A percentile compares a stretch with the other conserved stretches of the same genome.
phyloP scores from a whole-genome alignment of 2,113 vertebrate species.

The Garra rufa region DNA sequence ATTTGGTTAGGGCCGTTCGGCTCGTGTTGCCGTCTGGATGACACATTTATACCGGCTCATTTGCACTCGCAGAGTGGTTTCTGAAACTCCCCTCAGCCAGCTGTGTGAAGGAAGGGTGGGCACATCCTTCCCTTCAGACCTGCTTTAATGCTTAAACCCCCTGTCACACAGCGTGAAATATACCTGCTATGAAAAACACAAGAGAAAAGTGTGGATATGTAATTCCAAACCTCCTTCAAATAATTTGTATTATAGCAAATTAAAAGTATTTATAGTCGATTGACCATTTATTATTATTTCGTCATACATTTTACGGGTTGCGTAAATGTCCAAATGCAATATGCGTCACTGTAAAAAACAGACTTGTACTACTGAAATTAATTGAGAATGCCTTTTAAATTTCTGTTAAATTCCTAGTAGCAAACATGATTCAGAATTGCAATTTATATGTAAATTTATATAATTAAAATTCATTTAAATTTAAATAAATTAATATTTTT shows the following conservation, averaged over 20 bases:
- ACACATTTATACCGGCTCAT: conserved; percentile 23
- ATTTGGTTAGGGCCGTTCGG: conserved; percentile 18
- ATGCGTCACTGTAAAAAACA: not conserved
- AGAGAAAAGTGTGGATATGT: not conserved
- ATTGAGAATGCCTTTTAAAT: not conserved
- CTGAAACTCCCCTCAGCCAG: conserved; percentile 28
- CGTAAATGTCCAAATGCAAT: not conserved
- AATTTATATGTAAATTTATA: not conserved
- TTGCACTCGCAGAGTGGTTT: conserved; percentile 13
- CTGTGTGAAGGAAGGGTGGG: conserved; percentile 45
- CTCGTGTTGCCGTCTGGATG: not conserved
- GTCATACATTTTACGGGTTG: not conserved
- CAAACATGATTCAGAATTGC: not conserved
- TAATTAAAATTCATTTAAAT: not conserved
- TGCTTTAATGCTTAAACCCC: conserved; percentile 21
- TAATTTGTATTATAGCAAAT: not conserved
- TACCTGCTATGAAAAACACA: not conserved
- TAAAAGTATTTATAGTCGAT: not conserved
- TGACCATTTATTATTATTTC: not conserved
- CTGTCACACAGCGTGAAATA: not conserved
- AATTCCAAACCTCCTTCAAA: not conserved
- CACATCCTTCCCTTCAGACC: conserved; percentile 48
- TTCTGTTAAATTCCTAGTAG: not conserved
- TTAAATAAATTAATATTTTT: too few relatives aligned
- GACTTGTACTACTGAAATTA: not conserved